Evolutionary conservation across 1,140 invertebrate genomes (phyloP).

Genomic region (Eueides isabella): DNA sequence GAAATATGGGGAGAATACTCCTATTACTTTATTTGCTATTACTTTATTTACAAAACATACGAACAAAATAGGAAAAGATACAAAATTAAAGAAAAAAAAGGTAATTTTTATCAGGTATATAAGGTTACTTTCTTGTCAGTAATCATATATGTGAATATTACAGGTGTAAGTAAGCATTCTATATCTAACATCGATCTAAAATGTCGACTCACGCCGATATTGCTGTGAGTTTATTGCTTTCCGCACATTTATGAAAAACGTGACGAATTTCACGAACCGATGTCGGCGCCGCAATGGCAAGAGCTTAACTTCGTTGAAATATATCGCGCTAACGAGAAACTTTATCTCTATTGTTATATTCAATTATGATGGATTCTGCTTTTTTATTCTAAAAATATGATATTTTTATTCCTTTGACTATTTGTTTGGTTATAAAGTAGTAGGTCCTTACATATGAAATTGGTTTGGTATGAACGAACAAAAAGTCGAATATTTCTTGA

Average conservation of each 20-base stretch:
- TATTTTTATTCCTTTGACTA: no score
- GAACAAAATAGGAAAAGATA: not conserved
- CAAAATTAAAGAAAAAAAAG: not conserved
- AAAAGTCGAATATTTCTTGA: no score
- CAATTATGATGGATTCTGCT: not conserved
- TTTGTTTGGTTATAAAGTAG: no score
- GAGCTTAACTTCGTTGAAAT: not conserved
- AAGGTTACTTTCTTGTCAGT: no score
- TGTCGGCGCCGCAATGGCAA: slow-evolving; percentile 17
- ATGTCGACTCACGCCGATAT: slow-evolving; percentile 40
- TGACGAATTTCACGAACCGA: slow-evolving; percentile 45
- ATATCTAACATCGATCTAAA: slow-evolving; percentile 28
- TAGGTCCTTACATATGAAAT: no score
- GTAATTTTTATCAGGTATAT: not conserved
- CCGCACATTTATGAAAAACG: slow-evolving; percentile 56
- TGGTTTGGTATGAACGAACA: no score
- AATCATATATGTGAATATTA: not conserved
- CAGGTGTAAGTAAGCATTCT: slow-evolving; percentile 14
- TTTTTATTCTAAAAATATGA: not conserved
- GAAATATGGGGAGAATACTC: no score
- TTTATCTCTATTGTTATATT: not conserved
- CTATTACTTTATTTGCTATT: no score
- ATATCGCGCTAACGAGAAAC: not conserved
- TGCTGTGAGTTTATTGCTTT: slow-evolving; percentile 48
- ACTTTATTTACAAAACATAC: not conserved